Base-by-base conservation (phyloP, 2,113 vertebrate species). In the Candoia aspera region DNA sequence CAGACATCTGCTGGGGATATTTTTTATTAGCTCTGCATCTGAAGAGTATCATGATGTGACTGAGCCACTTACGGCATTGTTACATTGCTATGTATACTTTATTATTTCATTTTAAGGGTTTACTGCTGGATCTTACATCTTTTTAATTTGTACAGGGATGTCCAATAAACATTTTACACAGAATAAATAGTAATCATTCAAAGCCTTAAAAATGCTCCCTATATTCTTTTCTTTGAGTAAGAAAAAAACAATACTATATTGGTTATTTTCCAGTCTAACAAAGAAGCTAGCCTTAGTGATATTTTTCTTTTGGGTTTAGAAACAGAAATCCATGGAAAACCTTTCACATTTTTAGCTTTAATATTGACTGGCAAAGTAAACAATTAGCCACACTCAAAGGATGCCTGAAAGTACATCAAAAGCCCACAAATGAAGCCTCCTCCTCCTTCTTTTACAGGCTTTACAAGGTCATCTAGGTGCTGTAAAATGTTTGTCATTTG, bases 401-500 rank as follows among this genome's bases (percentile, higher is more conserved):
- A 12, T 24, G 33, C 0, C 17, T 49, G 1, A 2, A 49, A 0
- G 6, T 24, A 59, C 91, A 10, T 33, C 29, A 90, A 90, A 0
- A 8, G 6, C 46, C 6, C 17, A 62, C 12, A 11, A 42, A 90
- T n/a, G n/a, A 53, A 85, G 12, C 19, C 37, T 94, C 73, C 15
- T 79, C 15, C 33, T 79, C 33, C 33, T 92, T 94, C 29, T 10
- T 90, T 91, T 60, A 79, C 91, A 99, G 99, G 97, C 94, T 13
- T 95, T 99, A 1, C 90, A 92, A 4, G 98, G 97, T 73, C 98
- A 99, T 26, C 95, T 94, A 89, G 98, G 97, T 90, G 93, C 98
- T 0, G 97, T 99, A 24, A 98, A 93, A 57, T 99, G 98, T 94
- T 89, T 99, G 91, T 97, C 97, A 91, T 97, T 98, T 6, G 97